phyloP scores from a whole-genome alignment of 2,113 vertebrate genomes.

The Elgaria multicarinata region DNA sequence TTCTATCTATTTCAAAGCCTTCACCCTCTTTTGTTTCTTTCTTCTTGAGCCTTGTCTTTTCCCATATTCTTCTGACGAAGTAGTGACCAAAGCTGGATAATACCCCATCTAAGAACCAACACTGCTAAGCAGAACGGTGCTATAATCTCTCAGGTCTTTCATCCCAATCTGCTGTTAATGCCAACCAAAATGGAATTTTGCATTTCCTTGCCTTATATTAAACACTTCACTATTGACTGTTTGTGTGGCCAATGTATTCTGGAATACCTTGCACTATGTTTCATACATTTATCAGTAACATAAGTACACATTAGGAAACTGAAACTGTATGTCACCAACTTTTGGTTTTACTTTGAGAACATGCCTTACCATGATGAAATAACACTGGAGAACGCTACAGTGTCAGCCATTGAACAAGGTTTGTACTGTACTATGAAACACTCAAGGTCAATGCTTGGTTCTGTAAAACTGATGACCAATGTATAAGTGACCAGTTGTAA shows the following conservation, averaged over 20 bases:
- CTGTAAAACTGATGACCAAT: slow-evolving; percentile 69
- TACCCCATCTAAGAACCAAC: background rate
- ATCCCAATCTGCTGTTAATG: slow-evolving; percentile 23
- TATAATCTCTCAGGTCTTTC: background rate
- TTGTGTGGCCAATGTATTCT: background rate
- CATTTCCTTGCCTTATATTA: slow-evolving; percentile 35
- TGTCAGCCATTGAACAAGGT: slow-evolving; percentile 61
- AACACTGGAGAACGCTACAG: slow-evolving; percentile 53
- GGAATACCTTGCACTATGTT: slow-evolving; percentile 23
- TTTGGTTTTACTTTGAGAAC: slow-evolving; percentile 32
- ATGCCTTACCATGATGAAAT: slow-evolving; percentile 42
- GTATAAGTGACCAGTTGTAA: slow-evolving; percentile 75
- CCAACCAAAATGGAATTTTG: slow-evolving; percentile 37
- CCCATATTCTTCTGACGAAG: background rate
- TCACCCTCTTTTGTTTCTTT: background rate
- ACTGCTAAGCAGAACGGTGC: background rate
- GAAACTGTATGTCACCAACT: slow-evolving; percentile 41
- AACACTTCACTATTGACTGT: background rate
- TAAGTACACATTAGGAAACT: slow-evolving; percentile 34
- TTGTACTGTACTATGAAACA: slow-evolving; percentile 70
- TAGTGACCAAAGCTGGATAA: background rate
- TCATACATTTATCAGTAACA: slow-evolving; percentile 41
- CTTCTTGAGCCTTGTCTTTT: background rate
- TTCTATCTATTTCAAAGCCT: background rate
- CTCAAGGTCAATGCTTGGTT: slow-evolving; percentile 65